A percentile compares a stretch with the other conserved stretches of the same genome.
phyloP scores from a whole-genome alignment of 2,797 vertebrate genomes.

The Typhlichthys eigenmanni region DNA sequence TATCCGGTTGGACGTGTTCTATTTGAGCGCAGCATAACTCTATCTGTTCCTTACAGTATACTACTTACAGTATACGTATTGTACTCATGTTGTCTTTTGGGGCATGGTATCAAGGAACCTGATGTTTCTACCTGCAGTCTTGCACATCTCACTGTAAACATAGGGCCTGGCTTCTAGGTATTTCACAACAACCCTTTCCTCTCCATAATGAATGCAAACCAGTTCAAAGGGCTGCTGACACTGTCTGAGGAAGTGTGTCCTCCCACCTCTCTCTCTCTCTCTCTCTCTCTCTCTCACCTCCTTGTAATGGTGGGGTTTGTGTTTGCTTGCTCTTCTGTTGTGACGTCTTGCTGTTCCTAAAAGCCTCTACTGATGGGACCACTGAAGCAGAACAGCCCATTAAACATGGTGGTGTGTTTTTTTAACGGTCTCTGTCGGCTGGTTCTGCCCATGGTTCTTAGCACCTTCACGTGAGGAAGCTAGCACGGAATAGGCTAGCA shows the following conservation, averaged over 20 bases:
- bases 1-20: no score
- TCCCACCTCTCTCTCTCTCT: slow-evolving; percentile 66
- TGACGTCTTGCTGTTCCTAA: slow-evolving; percentile 18
- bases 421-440: slow-evolving; percentile 39
- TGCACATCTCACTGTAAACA: slow-evolving; percentile 52
- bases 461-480: slow-evolving; percentile 18
- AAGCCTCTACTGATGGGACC: no score
- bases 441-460: slow-evolving; percentile 9
- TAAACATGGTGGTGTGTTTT: slow-evolving; percentile 15
- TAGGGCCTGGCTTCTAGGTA: slow-evolving; percentile 45
- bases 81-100: not conserved
- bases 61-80: no score
- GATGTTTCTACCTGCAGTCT: slow-evolving; percentile 42
- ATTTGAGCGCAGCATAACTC: no score
- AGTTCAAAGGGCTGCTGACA: slow-evolving; percentile 67
- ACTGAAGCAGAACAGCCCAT: no score
- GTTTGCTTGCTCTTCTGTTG: slow-evolving; percentile 15
- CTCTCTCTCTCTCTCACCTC: slow-evolving; percentile 30
- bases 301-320: not conserved
- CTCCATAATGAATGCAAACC: slow-evolving; percentile 51
- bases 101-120: slow-evolving; percentile 44
- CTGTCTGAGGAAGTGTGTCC: slow-evolving; percentile 77
- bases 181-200: slow-evolving; percentile 69
- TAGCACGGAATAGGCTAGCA: slow-evolving; percentile 18
- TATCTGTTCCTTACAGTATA: no score